Conservation (phyloP, 2,888 invertebrate species). For the Brachycybe producta region DNA sequence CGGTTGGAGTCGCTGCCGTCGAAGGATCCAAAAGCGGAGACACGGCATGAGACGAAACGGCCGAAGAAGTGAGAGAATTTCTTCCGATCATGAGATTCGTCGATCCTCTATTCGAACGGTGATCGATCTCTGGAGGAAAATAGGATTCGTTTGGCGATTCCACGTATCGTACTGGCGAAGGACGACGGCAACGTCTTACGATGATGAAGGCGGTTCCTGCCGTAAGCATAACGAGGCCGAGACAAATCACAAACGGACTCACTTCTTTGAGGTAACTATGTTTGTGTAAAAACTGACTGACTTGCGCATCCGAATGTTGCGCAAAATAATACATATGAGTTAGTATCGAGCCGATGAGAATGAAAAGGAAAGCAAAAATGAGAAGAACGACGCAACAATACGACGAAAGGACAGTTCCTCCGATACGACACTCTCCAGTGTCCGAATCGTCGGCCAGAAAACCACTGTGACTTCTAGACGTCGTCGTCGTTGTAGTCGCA, state of each 20-base stretch:
- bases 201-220: conserved; percentile 1
- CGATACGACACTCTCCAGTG: conserved; percentile 1
- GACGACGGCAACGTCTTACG: background rate
- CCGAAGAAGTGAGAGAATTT: background rate
- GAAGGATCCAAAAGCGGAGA: conserved; percentile 5
- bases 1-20: background rate
- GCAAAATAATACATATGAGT: background rate
- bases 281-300: conserved; percentile 8
- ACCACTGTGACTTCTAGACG: too few species aligned
- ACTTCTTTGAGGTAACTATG: conserved; percentile 8
- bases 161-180: background rate
- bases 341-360: conserved; percentile 11
- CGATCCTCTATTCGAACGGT: too few species aligned
- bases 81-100: background rate
- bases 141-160: background rate
- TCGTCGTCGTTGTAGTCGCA: too few species aligned
- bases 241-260: conserved; percentile 10
- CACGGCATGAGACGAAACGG: background rate
- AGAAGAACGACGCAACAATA: conserved; percentile 12
- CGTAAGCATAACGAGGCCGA: conserved; percentile 10
- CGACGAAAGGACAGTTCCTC: conserved; percentile 7
- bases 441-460: too few species aligned
- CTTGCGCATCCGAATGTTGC: background rate
- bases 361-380: conserved; percentile 12
- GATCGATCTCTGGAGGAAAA: background rate